These are phyloP conservation scores for Athene noctua DNA, from an alignment of 2,113 vertebrate species.

Conservation along the genomic window DNA sequence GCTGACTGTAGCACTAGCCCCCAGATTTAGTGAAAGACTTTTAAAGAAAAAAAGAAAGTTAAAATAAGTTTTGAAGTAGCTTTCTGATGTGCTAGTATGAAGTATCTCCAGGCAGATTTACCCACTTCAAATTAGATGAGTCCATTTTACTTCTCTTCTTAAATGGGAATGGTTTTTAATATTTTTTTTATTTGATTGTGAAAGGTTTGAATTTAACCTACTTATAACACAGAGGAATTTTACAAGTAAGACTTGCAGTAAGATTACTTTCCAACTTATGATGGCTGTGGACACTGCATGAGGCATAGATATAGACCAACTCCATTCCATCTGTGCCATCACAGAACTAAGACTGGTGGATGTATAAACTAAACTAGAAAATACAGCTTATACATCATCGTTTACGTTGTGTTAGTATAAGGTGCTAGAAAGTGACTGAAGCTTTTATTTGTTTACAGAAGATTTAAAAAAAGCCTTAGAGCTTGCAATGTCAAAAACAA, in stretches of 20 bases:
- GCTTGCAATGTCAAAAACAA: neutral
- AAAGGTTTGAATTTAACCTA: neutral
- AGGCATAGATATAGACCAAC: neutral
- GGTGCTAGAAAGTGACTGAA: neutral
- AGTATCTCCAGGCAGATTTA: neutral
- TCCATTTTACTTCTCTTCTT: neutral
- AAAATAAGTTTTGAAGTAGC: neutral
- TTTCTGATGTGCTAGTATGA: neutral
- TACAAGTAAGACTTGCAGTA: neutral
- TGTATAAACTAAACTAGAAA: neutral
- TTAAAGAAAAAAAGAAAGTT: neutral
- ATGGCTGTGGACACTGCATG: rapidly evolving
- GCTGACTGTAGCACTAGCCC: neutral
- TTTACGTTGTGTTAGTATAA: neutral
- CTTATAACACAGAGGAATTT: neutral
- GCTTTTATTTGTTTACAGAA: neutral
- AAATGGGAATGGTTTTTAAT: neutral
- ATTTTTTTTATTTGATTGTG: neutral
- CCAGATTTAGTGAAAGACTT: neutral
- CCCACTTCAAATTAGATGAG: neutral
- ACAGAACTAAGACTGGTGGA: neutral
- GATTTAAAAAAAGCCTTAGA: neutral
- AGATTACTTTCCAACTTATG: neutral
- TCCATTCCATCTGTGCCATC: neutral
- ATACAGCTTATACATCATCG: neutral